Base-by-base conservation (phyloP, 64 coral and sea anemone genomes). In the Trachythela sp. region DNA sequence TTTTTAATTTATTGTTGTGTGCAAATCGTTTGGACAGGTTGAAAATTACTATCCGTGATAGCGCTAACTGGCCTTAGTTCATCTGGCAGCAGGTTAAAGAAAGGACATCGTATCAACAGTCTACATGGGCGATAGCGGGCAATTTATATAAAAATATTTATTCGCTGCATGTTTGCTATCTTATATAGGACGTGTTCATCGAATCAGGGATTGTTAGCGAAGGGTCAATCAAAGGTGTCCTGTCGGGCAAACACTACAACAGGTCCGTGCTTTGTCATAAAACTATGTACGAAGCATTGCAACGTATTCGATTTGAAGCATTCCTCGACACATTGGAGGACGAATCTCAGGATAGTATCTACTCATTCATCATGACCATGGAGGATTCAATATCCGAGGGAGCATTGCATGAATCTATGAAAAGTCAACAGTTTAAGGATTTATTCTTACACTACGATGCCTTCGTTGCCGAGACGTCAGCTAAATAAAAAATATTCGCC, bases 211-310 rank as follows among this genome's bases (percentile, higher is more conserved):
- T 88, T n/a, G 68, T 92, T 31, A 88, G 75, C 48, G 86, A 88
- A 18, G 72, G 91, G 9, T 92, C 86, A 14, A 83, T 92, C 58
- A 88, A 92, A 84, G 91, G 85, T 29, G 49, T 92, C 77, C 72
- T 92, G 13, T 84, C 85, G 6, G 91, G 85, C 17, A 92, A 92
- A 71, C 72, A 92, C 49, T 92, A 92, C 54, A 92, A 88, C 48
- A 64, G 86, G 51, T 80, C 91, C 13, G 50, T 88, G 0, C 87
- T 68, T 31, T 88, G 86, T 43, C 91, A 92, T 58, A 92, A 92
- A 75, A 54, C 37, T 36, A 59, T 92, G 91, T 92, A 92, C 24
- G 86, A 87, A 84, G 86, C 86, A 40, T 48, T 88, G 13, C 48
- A 88, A 84, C 29, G 84, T 13, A 68, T 92, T 9, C 33, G 86